Conservation (phyloP, 2,888 invertebrate genomes). For the Patella ulyssiponensis region DNA sequence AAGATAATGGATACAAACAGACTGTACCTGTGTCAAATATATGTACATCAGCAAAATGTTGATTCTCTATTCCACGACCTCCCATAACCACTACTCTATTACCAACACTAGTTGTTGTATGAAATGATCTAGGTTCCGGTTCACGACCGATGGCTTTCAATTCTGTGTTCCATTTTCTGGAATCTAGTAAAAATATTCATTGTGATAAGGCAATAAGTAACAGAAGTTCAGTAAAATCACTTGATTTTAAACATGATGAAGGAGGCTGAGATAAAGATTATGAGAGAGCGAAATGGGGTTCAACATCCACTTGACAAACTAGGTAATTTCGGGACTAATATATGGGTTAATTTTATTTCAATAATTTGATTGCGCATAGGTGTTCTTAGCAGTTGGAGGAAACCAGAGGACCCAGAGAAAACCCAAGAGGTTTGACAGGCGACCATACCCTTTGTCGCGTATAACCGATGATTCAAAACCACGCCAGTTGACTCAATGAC, state of each 20-base stretch:
- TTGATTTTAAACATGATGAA: not conserved
- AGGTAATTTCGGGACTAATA: no score
- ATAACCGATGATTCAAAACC: no score
- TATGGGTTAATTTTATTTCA: no score
- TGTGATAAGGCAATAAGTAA: no score
- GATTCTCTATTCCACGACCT: conserved; percentile 60
- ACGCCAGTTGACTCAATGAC: no score
- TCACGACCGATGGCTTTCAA: conserved; percentile 51
- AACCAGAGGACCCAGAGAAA: no score
- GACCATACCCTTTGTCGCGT: no score
- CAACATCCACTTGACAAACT: no score
- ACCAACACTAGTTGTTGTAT: conserved; percentile 60
- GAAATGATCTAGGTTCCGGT: conserved; percentile 68
- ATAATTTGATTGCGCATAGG: no score
- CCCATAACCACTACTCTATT: conserved; percentile 63
- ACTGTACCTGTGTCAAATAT: conserved; percentile 65
- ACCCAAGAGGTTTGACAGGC: no score
- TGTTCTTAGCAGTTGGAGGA: no score
- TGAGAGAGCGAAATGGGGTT: not conserved
- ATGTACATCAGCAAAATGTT: conserved; percentile 64
- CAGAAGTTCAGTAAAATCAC: no score
- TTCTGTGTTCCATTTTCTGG: conserved; percentile 64
- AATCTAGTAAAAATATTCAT: conserved; percentile 43
- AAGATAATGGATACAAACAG: not conserved
- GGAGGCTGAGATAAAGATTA: conserved; percentile 7